These are phyloP conservation scores for Brachionus sp. DNA, from an alignment of 1,140 invertebrate genomes.

Conservation along the genomic window DNA sequence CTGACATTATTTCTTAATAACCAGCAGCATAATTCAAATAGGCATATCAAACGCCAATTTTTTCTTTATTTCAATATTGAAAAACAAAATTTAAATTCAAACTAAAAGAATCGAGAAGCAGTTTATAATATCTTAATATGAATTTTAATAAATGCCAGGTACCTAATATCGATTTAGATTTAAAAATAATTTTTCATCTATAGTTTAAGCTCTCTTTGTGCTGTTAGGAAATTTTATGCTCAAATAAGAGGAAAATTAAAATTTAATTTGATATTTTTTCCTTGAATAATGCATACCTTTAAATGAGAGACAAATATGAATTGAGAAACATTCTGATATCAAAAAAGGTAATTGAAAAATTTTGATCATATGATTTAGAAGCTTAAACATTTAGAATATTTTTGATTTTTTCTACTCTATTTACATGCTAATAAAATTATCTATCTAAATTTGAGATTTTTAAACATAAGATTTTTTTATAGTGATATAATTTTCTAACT, in stretches of 20 bases:
- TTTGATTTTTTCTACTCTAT: no score
- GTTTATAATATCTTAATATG: background rate
- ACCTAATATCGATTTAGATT: background rate
- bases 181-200: background rate
- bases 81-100: background rate
- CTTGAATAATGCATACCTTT: background rate
- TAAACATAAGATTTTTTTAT: no score
- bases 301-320: background rate
- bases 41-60: no score
- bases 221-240: background rate
- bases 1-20: background rate
- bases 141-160: background rate
- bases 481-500: no score
- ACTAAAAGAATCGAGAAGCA: background rate
- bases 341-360: background rate
- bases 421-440: no score
- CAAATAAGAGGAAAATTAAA: background rate
- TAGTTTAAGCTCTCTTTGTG: background rate
- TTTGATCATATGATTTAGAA: background rate
- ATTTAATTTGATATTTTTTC: conserved; percentile 18
- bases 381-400: no score
- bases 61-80: no score
- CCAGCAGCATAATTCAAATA: background rate
- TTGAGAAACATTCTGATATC: background rate
- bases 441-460: no score